A percentile compares a stretch with the other conserved stretches of the same genome.
Conservation (phyloP, 2,888 invertebrate genomes). For the Chrysolina haemoptera region DNA sequence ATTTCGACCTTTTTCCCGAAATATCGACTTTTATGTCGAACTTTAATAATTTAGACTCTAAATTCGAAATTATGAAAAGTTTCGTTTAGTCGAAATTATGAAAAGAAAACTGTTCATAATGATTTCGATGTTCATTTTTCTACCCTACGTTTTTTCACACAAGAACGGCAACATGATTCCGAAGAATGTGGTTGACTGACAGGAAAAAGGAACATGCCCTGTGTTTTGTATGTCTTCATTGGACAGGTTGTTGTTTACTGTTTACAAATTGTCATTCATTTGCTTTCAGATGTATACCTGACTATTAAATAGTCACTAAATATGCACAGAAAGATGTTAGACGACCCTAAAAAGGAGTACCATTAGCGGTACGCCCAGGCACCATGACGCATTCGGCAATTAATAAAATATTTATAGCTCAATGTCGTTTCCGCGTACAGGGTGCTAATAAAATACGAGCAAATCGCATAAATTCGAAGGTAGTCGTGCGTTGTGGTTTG, state of each 20-base stretch:
- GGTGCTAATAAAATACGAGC: background rate
- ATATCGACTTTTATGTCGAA: too few species aligned
- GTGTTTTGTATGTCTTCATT: slow-evolving; percentile 23
- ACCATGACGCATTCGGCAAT: slow-evolving; percentile 61
- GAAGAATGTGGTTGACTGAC: background rate
- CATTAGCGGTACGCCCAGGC: slow-evolving; percentile 60
- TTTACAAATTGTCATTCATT: slow-evolving; percentile 35
- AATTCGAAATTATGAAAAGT: too few species aligned
- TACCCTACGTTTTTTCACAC: too few species aligned
- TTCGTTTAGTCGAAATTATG: too few species aligned
- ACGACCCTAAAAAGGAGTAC: slow-evolving; percentile 60
- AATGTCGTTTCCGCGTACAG: slow-evolving; percentile 40
- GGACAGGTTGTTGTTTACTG: slow-evolving; percentile 31
- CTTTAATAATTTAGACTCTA: too few species aligned
- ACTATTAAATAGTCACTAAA: slow-evolving; percentile 44
- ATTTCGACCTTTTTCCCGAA: too few species aligned
- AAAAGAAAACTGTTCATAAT: too few species aligned
- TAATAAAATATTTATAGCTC: slow-evolving; percentile 59
- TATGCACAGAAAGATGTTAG: slow-evolving; percentile 56
- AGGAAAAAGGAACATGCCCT: background rate
- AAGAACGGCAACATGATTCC: background rate
- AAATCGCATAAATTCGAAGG: too few species aligned
- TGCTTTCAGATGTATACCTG: slow-evolving; percentile 19
- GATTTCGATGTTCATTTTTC: too few species aligned
- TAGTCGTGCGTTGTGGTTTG: too few species aligned